Conservation (phyloP, 2,888 invertebrate genomes). For the Xestia xanthographa region DNA sequence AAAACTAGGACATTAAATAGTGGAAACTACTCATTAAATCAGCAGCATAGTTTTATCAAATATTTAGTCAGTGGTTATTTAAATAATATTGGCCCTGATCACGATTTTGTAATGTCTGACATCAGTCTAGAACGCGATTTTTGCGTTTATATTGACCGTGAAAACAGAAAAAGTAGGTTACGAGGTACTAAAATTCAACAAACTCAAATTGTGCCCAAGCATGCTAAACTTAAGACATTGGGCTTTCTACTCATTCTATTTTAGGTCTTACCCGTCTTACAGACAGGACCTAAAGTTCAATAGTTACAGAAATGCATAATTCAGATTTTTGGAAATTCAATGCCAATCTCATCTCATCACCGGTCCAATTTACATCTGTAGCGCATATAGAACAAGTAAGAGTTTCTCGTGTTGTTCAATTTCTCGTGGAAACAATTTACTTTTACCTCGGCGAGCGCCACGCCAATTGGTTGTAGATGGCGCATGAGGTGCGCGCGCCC, state of each 20-base stretch:
- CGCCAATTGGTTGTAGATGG: constrained; percentile 89
- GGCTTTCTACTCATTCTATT: background rate
- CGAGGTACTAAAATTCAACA: constrained; percentile 47
- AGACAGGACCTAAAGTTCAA: background rate
- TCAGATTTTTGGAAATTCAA: constrained; percentile 11
- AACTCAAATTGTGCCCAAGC: constrained; percentile 4
- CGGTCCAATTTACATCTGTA: constrained; percentile 59
- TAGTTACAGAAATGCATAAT: background rate
- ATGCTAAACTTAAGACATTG: constrained; percentile 15
- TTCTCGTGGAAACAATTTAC: constrained; percentile 81
- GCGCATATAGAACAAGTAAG: constrained; percentile 61
- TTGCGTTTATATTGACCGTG: constrained; percentile 76
- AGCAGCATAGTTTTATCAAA: background rate
- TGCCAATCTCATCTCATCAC: constrained; percentile 47
- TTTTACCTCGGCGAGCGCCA: constrained; percentile 79
- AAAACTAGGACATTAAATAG: background rate
- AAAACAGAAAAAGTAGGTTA: constrained; percentile 73
- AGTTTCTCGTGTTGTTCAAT: constrained; percentile 71
- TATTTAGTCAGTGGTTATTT: constrained; percentile 16
- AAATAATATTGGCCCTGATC: constrained; percentile 52
- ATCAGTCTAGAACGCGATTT: constrained; percentile 71
- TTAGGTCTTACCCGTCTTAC: background rate
- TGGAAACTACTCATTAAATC: background rate
- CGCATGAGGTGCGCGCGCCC: constrained; percentile 82
- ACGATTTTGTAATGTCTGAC: constrained; percentile 73